Conservation (phyloP, 2,113 vertebrate species). For the Pachyramphus minor region DNA sequence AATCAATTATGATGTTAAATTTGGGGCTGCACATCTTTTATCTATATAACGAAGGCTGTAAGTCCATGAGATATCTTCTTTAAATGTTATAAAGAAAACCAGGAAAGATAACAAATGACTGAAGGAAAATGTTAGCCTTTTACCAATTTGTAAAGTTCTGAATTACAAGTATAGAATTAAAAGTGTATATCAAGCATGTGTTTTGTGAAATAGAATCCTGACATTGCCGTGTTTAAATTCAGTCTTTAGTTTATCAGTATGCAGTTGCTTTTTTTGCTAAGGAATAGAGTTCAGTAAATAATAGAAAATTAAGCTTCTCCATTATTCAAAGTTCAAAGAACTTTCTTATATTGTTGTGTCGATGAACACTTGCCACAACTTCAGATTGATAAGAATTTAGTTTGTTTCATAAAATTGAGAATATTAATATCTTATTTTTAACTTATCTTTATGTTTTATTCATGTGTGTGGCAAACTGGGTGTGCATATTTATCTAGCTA, state of each 20-base stretch:
- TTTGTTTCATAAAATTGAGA: not conserved
- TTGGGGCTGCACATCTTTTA: not conserved
- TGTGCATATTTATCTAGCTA: not conserved
- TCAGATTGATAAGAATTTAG: not conserved
- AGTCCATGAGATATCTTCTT: not conserved
- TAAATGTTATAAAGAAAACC: not conserved
- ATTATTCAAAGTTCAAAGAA: not conserved
- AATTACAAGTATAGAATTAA: not conserved
- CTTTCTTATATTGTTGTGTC: not conserved
- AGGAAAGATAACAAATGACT: not conserved
- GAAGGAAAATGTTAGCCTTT: not conserved
- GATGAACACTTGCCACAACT: not conserved
- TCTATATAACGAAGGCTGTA: not conserved
- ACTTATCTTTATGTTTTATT: not conserved
- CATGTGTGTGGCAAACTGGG: not conserved
- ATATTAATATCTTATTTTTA: not conserved
- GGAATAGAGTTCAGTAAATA: not conserved
- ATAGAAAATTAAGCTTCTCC: not conserved
- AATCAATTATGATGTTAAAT: not conserved
- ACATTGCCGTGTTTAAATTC: not conserved
- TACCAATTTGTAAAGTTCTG: not conserved
- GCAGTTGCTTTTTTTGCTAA: not conserved
- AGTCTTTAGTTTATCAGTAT: not conserved
- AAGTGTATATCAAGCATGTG: not conserved
- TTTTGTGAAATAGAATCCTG: not conserved